These are phyloP conservation scores for Eristalis arbustorum DNA, from an alignment of 2,888 invertebrate species.

Conservation along the genomic window DNA sequence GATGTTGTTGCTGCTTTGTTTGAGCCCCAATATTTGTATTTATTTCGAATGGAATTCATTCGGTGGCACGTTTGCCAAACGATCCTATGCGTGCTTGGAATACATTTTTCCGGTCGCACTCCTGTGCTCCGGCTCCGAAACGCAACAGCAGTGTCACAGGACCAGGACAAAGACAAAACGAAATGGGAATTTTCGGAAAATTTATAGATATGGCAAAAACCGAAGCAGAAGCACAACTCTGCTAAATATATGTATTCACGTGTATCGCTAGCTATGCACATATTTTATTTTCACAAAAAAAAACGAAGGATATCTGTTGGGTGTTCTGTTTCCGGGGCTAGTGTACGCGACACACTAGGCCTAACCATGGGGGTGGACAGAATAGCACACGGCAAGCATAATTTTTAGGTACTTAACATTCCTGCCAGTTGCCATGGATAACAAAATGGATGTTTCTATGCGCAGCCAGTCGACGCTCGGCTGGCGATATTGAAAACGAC, in stretches of 20 bases:
- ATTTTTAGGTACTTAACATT: slow-evolving; percentile 59
- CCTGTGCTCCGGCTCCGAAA: slow-evolving; percentile 1
- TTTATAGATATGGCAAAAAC: slow-evolving; percentile 58
- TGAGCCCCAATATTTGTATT: slow-evolving; percentile 62
- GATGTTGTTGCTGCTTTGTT: background rate
- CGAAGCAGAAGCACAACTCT: slow-evolving; percentile 42
- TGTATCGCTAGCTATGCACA: slow-evolving; percentile 41
- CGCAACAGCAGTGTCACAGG: slow-evolving; percentile 1
- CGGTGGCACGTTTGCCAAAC: slow-evolving; percentile 79
- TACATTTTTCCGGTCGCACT: slow-evolving; percentile 74
- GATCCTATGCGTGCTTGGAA: slow-evolving; percentile 79
- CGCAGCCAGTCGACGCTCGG: slow-evolving; percentile 8
- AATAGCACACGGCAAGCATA: slow-evolving; percentile 48
- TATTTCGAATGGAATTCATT: slow-evolving; percentile 73
- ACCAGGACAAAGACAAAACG: background rate
- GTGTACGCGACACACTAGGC: background rate
- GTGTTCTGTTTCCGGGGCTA: slow-evolving; percentile 35
- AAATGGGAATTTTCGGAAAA: slow-evolving; percentile 50
- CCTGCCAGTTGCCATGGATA: slow-evolving; percentile 31
- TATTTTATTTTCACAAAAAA: slow-evolving; percentile 20
- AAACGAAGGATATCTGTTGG: slow-evolving; percentile 44
- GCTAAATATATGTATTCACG: slow-evolving; percentile 47
- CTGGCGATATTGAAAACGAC: slow-evolving; percentile 29
- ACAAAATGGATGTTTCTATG: slow-evolving; percentile 45
- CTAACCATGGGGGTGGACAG: slow-evolving; percentile 46